Conservation (phyloP, 2,113 vertebrate genomes). For the Turdus rufiventris region DNA sequence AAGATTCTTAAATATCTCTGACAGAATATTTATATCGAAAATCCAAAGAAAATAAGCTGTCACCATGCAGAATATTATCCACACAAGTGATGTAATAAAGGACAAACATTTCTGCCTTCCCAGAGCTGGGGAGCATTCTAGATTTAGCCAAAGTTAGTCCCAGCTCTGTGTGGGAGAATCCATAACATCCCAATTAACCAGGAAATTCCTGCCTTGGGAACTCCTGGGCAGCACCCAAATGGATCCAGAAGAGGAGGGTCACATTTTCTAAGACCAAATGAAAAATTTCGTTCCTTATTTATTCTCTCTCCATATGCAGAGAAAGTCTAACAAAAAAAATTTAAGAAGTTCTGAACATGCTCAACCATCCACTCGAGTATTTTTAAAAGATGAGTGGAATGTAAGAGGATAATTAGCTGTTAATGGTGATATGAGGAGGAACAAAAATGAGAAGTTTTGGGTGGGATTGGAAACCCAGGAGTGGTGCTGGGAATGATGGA, state of each 20-base stretch:
- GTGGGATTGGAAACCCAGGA: not conserved
- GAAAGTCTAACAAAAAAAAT: not conserved
- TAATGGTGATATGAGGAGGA: not conserved
- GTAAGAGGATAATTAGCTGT: not conserved
- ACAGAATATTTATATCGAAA: constrained; percentile 4
- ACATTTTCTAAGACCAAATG: fast-evolving
- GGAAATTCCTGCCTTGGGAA: not conserved
- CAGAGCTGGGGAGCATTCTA: fast-evolving
- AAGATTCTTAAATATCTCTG: constrained; percentile 2
- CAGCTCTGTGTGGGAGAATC: not conserved
- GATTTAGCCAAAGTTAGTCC: not conserved
- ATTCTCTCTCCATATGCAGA: not conserved
- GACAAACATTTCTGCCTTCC: not conserved
- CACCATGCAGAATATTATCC: not conserved
- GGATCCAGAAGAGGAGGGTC: not conserved
- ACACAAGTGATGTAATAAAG: not conserved
- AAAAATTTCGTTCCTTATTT: not conserved
- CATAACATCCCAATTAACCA: not conserved
- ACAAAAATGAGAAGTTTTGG: not conserved
- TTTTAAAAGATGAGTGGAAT: not conserved
- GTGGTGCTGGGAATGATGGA: not conserved
- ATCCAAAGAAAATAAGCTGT: constrained; percentile 8
- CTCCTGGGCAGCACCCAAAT: not conserved
- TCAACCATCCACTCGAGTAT: not conserved
- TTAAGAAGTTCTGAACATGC: not conserved